These are phyloP conservation scores for Phoxinus dragarum DNA, from an alignment of 2,797 vertebrate genomes.

Conservation along the genomic window DNA sequence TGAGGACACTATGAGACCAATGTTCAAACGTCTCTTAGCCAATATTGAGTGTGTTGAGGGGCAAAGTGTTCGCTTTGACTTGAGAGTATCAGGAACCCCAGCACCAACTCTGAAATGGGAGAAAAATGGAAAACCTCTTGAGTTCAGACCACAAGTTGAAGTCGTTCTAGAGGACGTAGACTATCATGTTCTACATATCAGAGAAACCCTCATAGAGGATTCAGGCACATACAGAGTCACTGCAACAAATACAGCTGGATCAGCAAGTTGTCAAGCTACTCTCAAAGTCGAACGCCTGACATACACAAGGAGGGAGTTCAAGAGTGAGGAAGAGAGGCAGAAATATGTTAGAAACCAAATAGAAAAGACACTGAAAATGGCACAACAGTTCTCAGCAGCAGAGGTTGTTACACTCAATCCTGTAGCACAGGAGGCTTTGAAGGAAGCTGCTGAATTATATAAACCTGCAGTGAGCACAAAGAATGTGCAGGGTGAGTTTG, in stretches of 20 bases:
- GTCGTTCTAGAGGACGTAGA: constrained; percentile 91
- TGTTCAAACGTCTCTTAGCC: constrained; percentile 96
- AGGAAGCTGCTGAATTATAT: constrained; percentile 93
- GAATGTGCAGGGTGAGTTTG: constrained; percentile 93
- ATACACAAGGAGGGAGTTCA: constrained; percentile 93
- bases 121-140: constrained; percentile 89
- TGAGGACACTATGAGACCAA: constrained; percentile 92
- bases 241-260: constrained; percentile 92
- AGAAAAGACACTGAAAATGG: constrained; percentile 96
- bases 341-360: constrained; percentile 90
- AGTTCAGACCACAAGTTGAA: constrained; percentile 88
- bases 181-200: constrained; percentile 90
- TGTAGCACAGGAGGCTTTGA: constrained; percentile 93
- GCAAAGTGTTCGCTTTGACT: constrained; percentile 90
- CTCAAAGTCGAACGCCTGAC: constrained; percentile 92
- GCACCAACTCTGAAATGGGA: constrained; percentile 89
- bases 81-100: constrained; percentile 93
- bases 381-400: constrained; percentile 87
- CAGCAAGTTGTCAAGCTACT: constrained; percentile 91
- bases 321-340: constrained; percentile 88
- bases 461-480: constrained; percentile 97
- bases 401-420: constrained; percentile 89
- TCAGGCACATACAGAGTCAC: constrained; percentile 95
- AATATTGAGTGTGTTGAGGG: constrained; percentile 95
- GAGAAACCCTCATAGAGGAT: constrained; percentile 96